Evolutionary conservation across 2,888 invertebrate species (phyloP), one percentile per base, ranked within the genome.

Genomic region (Pammene fasciana): DNA sequence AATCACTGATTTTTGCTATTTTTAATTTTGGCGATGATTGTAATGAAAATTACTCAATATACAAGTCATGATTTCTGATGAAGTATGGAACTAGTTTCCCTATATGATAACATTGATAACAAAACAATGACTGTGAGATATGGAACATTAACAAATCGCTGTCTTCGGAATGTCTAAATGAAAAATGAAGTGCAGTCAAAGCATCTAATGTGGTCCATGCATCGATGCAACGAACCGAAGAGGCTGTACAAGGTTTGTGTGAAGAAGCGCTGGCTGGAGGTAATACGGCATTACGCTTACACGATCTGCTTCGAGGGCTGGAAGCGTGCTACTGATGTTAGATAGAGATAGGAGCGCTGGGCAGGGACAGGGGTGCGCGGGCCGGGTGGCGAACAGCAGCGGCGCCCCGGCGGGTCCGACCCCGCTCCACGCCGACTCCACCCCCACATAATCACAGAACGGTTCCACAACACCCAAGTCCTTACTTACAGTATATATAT

Each of bases 161-260:
- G 66, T 77, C 76, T 76, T 77, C 71, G 72, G 73, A 68, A 82
- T 83, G 82, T 83, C 77, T 80, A 78, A 62, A 82, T 86, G 85
- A 83, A 85, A 80, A 80, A 84, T 85, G 79, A 75, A 79, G 89
- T 91, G 90, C 91, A 87, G 80, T 79, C 61, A 76, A 92, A 92
- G 92, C 92, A 80, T 88, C 91, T 92, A 92, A 83, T 82, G 89
- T 91, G 92, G 92, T 87, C 82, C 92, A 92, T 92, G 92, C 92
- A 88, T 87, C 79, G 82, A 85, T 87, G 91, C 91, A 89, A 92
- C 92, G 92, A 92, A 92, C 92, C 92, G 86, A 87, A 80, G 79
- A 83, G 82, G 85, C 82, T 85, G 88, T 81, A 84, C 86, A 83
- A 86, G 81, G 85, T 86, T 90, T 86, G 87, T 87, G 86, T 88